A percentile compares a stretch with the other conserved stretches of the same genome.
Conservation (phyloP, 2,113 vertebrate genomes). For the Notothenia coriiceps region DNA sequence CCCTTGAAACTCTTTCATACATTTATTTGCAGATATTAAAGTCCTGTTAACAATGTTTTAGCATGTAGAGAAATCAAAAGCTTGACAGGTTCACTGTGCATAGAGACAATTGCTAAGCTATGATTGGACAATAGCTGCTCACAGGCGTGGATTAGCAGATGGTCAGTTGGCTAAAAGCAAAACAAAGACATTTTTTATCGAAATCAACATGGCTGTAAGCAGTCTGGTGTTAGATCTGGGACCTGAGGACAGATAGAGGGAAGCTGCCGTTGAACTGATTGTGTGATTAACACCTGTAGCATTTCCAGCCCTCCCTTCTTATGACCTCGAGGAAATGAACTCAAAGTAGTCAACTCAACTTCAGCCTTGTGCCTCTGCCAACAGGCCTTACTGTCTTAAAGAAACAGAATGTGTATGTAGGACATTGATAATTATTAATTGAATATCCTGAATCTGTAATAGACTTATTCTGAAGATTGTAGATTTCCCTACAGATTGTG, state of each 20-base stretch:
- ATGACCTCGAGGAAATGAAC: conserved; percentile 1
- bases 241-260: not conserved
- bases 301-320: conserved; percentile 16
- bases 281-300: conserved; percentile 45
- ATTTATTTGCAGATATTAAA: not conserved
- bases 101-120: not conserved
- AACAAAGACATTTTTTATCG: not conserved
- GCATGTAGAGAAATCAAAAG: too few species aligned
- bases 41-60: too few species aligned
- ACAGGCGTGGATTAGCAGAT: conserved; percentile 6
- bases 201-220: not conserved
- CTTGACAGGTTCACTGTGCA: not conserved
- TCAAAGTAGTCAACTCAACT: conserved; percentile 27
- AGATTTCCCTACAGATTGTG: conserved; percentile 51
- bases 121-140: conserved; percentile 2
- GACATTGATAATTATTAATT: conserved; percentile 47
- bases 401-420: conserved; percentile 46
- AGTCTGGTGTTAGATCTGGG: not conserved
- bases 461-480: conserved; percentile 21
- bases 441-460: conserved; percentile 35
- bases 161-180: not conserved
- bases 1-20: not conserved
- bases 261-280: conserved; percentile 25
- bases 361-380: conserved; percentile 54
- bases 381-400: conserved; percentile 52